Percentiles rank a stretch among this genome's conserved stretches.
phyloP scores from a whole-genome alignment of 1,140 invertebrate genomes.

The Atopsyche davidsoni region DNA sequence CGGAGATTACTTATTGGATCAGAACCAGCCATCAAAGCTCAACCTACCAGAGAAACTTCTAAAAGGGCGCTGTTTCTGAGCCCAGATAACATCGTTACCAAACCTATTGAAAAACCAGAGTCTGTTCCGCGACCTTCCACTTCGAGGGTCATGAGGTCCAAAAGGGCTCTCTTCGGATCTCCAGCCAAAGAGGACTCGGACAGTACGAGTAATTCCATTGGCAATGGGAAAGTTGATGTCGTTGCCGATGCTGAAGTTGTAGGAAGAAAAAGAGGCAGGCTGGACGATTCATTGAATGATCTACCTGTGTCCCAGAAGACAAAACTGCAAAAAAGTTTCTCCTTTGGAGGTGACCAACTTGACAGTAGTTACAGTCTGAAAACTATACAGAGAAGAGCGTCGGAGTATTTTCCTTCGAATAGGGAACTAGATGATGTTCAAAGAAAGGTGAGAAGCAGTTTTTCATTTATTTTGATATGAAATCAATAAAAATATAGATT shows the following conservation, averaged over 20 bases:
- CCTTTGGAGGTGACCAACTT: conserved; percentile 48
- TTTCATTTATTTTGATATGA: too few relatives aligned
- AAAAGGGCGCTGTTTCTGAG: conserved; percentile 61
- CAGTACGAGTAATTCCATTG: conserved; percentile 20
- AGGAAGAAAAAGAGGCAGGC: conserved; percentile 19
- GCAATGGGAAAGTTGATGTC: not conserved
- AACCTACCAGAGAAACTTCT: conserved; percentile 45
- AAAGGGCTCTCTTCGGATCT: conserved; percentile 54
- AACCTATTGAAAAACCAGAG: conserved; percentile 27
- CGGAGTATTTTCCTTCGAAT: conserved; percentile 35
- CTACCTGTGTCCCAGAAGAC: conserved; percentile 43
- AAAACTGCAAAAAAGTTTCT: conserved; percentile 55
- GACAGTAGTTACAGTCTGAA: not conserved
- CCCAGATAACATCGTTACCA: conserved; percentile 43
- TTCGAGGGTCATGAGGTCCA: conserved; percentile 46
- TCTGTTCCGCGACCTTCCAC: conserved; percentile 36
- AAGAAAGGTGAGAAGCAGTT: conserved; percentile 62
- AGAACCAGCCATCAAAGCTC: conserved; percentile 36
- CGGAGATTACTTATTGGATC: conserved; percentile 36
- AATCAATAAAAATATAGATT: too few relatives aligned
- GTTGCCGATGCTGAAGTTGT: conserved; percentile 8
- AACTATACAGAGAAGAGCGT: conserved; percentile 36
- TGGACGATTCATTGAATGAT: conserved; percentile 44
- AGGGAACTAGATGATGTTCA: conserved; percentile 54
- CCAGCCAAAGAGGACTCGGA: conserved; percentile 31